phyloP scores from a whole-genome alignment of 1,140 invertebrate species.

The Drosophila equinoxialis region DNA sequence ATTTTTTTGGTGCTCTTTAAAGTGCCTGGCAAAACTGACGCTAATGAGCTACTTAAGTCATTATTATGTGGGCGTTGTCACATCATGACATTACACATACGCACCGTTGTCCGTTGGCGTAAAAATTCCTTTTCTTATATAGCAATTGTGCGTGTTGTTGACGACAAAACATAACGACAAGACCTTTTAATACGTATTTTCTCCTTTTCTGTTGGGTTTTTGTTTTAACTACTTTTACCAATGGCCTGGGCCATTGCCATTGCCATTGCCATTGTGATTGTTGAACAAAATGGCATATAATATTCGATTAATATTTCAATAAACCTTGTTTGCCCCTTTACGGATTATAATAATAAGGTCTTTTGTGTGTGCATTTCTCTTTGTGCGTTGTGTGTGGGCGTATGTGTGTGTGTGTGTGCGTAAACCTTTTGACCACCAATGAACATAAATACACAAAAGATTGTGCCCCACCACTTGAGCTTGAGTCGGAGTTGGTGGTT shows the following conservation, averaged over 20 bases:
- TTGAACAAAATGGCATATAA: conserved; percentile 63
- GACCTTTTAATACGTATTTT: background rate
- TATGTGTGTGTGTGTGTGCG: conserved; percentile 5
- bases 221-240: conserved; percentile 45
- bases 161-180: conserved; percentile 11
- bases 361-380: conserved; percentile 46
- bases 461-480: conserved; percentile 23
- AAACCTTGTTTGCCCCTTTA: conserved; percentile 65
- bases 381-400: background rate
- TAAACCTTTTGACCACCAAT: conserved; percentile 45
- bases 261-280: conserved; percentile 22
- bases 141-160: too few species aligned
- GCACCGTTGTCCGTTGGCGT: conserved; percentile 40
- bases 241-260: background rate
- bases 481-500: background rate
- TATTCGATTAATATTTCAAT: conserved; percentile 79
- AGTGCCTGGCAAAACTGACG: conserved; percentile 59
- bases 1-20: conserved; percentile 50
- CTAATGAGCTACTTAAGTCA: conserved; percentile 80
- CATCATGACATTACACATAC: conserved; percentile 71
- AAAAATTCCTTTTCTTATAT: background rate
- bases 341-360: conserved; percentile 70
- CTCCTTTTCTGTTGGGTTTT: conserved; percentile 15
- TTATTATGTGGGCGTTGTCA: conserved; percentile 59
- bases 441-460: conserved; percentile 26